phyloP scores from a whole-genome alignment of 2,797 vertebrate species.

The Pseudopleuronectes americanus region DNA sequence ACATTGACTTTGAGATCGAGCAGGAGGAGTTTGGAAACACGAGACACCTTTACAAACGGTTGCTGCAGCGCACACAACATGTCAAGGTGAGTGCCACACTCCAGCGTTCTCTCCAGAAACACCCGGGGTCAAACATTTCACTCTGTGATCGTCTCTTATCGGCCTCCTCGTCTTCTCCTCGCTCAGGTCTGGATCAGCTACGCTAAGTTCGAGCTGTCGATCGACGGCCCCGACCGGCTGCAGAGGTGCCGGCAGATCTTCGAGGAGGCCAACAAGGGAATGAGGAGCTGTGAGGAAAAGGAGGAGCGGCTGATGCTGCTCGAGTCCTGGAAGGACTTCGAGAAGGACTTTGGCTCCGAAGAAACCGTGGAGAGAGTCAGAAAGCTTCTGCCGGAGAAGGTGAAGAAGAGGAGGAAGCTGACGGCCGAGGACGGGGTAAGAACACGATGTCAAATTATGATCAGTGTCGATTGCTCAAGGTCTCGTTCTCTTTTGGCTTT shows the following conservation, averaged over 20 bases:
- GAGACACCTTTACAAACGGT: conserved; percentile 89
- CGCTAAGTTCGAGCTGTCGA: conserved; percentile 94
- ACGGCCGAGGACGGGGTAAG: conserved; percentile 98
- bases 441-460: background rate
- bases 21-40: conserved; percentile 96
- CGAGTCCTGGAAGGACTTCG: conserved; percentile 93
- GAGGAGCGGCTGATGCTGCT: conserved; percentile 97
- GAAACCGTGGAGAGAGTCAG: conserved; percentile 86
- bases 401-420: conserved; percentile 98
- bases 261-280: conserved; percentile 94
- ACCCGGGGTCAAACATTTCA: too few relatives aligned
- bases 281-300: conserved; percentile 97
- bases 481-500: too few relatives aligned
- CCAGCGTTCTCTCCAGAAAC: background rate
- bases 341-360: conserved; percentile 89
- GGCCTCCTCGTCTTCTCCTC: background rate
- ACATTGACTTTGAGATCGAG: conserved; percentile 98
- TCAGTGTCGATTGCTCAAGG: too few relatives aligned
- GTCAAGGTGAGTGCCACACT: conserved; percentile 88
- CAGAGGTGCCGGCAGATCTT: conserved; percentile 89
- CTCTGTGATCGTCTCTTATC: background rate
- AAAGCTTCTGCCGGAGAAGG: conserved; percentile 96
- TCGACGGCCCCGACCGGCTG: conserved; percentile 84
- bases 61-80: conserved; percentile 95
- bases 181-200: conserved; percentile 97